Evolutionary conservation across 2,113 vertebrate species (phyloP), one percentile per base, ranked within the genome.

Genomic region (Nycticebus coucang): DNA sequence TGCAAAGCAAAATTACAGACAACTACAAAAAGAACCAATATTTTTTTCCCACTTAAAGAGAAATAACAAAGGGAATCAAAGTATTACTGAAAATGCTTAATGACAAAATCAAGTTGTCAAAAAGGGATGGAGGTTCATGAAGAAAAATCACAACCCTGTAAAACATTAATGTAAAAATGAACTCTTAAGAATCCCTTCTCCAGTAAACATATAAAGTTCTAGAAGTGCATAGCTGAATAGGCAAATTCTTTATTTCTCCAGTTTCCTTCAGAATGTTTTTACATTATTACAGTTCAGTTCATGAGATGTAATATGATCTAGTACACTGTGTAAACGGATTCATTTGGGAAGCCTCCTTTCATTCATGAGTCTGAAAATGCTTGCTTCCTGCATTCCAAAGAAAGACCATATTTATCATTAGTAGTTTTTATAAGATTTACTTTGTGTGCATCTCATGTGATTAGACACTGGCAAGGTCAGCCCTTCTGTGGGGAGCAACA

Each of bases 151-250:
- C 19, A 94, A 79, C 0, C 0, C 64, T 87, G 26, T 68, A 95
- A 96, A 97, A 97, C 59, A 95, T 82, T 95, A 96, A 83, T 6
- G 22, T 2, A 7, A 93, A 97, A 80, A 68, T 45, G n/a, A 53
- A 91, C 83, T 74, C 86, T 78, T 79, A 82, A 93, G 93, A 96
- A 82, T 78, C 66, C 57, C 66, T 14, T 75, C 62, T 91, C 30
- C 28, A 94, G 77, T 66, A 66, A 87, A 97, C 87, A 57, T 57
- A 57, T 82, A 24, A 87, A 96, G 93, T 92, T 95, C 8, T 77
- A 14, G 33, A 86, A 88, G 75, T 59, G 91, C 75, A 92, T 10
- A 92, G 84, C 35, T 74, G 57, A 91, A 84, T 4, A 53, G 53
- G 15, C 13, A 94, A 96, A 66, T 72, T 30, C 89, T 89, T 93